Evolutionary conservation across 2,113 vertebrate genomes (phyloP).

Genomic region (Promerops cafer): DNA sequence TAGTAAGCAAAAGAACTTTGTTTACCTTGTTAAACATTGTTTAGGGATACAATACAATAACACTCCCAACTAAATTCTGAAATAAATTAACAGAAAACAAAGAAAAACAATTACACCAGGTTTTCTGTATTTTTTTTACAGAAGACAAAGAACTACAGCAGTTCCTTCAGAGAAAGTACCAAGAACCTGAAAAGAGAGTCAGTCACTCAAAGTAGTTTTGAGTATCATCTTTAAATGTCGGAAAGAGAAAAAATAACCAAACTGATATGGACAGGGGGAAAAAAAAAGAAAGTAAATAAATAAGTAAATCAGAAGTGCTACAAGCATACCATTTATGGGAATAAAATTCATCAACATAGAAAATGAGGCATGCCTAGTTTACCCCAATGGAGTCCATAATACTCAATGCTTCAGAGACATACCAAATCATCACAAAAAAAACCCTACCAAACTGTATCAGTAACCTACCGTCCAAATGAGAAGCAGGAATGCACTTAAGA

Average conservation of each 20-base stretch:
- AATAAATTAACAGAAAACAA: background rate
- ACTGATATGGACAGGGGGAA: fast-evolving
- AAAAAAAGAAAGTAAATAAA: background rate
- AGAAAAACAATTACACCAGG: background rate
- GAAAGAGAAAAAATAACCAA: background rate
- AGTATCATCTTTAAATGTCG: background rate
- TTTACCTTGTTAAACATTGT: background rate
- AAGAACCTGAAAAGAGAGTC: background rate
- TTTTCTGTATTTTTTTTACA: background rate
- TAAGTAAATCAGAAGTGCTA: background rate
- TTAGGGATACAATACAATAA: background rate
- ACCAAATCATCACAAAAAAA: background rate
- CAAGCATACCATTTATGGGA: background rate
- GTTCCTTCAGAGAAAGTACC: background rate
- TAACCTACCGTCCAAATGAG: background rate
- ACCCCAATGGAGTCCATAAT: background rate
- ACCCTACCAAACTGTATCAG: background rate
- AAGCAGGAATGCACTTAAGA: background rate
- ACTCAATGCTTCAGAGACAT: background rate
- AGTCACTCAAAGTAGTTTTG: background rate
- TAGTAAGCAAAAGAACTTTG: background rate
- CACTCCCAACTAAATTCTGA: background rate
- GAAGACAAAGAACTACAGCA: background rate
- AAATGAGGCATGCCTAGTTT: background rate
- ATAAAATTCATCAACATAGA: background rate